phyloP scores from a whole-genome alignment of 2,797 vertebrate species.

The Luscinia megarhynchos region DNA sequence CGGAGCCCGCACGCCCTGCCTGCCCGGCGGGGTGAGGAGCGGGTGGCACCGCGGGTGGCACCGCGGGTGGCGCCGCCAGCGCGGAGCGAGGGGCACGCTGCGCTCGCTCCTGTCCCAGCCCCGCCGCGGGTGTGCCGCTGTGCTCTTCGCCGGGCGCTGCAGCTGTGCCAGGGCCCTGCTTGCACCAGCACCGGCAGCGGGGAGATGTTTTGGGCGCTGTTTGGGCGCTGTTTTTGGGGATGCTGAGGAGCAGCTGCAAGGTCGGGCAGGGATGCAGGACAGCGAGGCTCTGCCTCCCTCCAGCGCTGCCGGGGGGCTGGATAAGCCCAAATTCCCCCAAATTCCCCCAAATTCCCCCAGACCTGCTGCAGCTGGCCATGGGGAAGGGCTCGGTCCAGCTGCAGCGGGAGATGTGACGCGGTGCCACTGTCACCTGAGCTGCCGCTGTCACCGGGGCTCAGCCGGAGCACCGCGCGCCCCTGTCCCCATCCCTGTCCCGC shows the following conservation, averaged over 20 bases:
- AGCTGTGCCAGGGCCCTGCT: accelerated
- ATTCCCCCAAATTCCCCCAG: not conserved
- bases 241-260: not conserved
- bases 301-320: not conserved
- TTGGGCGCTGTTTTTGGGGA: not conserved
- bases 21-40: too few species aligned
- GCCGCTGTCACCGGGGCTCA: not conserved
- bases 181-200: accelerated
- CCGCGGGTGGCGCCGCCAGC: too few species aligned
- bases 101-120: not conserved
- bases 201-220: not conserved
- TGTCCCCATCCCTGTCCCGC: too few species aligned
- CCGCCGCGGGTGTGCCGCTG: too few species aligned
- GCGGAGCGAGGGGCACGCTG: too few species aligned
- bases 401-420: not conserved
- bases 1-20: too few species aligned
- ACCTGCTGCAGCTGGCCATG: not conserved
- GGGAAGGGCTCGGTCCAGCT: not conserved
- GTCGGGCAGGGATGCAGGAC: not conserved
- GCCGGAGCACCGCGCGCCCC: not conserved
- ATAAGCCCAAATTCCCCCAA: accelerated
- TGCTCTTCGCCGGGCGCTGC: too few species aligned
- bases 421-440: not conserved
- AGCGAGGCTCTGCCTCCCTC: not conserved
- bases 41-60: too few species aligned